Conservation (phyloP, 2,888 invertebrate species). For the Drosophila mettleri region DNA sequence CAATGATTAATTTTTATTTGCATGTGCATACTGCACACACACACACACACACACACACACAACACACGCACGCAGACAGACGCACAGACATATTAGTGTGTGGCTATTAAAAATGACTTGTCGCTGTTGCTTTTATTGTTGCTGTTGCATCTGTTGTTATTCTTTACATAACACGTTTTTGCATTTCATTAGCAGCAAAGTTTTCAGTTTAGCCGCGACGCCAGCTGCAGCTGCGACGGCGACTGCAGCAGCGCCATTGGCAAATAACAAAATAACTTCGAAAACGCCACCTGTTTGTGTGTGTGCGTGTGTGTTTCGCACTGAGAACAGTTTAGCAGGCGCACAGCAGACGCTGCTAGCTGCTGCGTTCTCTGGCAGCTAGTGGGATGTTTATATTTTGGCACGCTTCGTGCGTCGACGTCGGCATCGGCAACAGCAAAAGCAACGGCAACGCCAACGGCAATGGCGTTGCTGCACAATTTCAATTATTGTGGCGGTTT, state of each 20-base stretch:
- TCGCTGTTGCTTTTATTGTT: slow-evolving; percentile 33
- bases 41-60: slow-evolving; percentile 2
- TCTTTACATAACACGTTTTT: slow-evolving; percentile 71
- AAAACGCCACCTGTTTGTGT: slow-evolving; percentile 49
- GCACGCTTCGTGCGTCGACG: slow-evolving; percentile 56
- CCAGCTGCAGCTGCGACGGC: slow-evolving; percentile 9
- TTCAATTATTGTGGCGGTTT: slow-evolving; percentile 47
- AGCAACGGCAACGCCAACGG: not conserved
- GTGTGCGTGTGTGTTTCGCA: slow-evolving; percentile 28
- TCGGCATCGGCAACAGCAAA: not conserved
- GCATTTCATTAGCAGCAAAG: slow-evolving; percentile 67
- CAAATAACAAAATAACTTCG: slow-evolving; percentile 10
- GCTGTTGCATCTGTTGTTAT: slow-evolving; percentile 36
- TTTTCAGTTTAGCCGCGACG: slow-evolving; percentile 50
- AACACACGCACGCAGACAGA: slow-evolving; percentile 10
- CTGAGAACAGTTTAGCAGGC: slow-evolving; percentile 54
- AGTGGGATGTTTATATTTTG: slow-evolving; percentile 49
- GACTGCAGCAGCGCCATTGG: slow-evolving; percentile 18
- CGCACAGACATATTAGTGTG: slow-evolving; percentile 33
- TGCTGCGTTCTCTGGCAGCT: slow-evolving; percentile 22
- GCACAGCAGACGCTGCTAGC: slow-evolving; percentile 47
- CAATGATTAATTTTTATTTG: slow-evolving; percentile 71
- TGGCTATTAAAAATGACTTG: slow-evolving; percentile 63
- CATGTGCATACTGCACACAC: slow-evolving; percentile 42
- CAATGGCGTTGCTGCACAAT: slow-evolving; percentile 50